These are phyloP conservation scores for Luffia ferchaultella DNA, from an alignment of 2,888 invertebrate species.

Conservation along the genomic window DNA sequence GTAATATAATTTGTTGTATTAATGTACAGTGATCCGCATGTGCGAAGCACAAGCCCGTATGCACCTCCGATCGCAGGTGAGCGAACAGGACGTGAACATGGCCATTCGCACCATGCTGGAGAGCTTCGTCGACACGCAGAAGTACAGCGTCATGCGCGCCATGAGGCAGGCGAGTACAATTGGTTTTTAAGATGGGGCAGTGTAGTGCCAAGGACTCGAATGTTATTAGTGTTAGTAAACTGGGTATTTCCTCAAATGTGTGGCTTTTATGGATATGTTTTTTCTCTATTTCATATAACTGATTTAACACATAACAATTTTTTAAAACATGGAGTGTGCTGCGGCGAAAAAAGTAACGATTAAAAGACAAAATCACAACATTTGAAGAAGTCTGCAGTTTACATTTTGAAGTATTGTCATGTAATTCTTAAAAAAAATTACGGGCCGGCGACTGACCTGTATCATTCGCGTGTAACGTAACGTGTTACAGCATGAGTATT, in stretches of 20 bases:
- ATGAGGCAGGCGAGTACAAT: conserved; percentile 81
- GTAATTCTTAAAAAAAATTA: too few species aligned
- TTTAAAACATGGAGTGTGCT: too few species aligned
- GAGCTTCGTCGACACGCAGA: conserved; percentile 98
- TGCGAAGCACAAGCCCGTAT: conserved; percentile 96
- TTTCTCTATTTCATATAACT: too few species aligned
- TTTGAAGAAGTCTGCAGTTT: too few species aligned
- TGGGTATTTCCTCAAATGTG: too few species aligned
- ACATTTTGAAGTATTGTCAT: too few species aligned
- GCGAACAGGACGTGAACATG: conserved; percentile 96
- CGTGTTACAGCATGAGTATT: background rate
- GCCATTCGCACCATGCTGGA: conserved; percentile 97
- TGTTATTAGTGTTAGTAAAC: too few species aligned
- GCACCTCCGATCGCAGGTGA: conserved; percentile 89
- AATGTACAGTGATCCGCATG: conserved; percentile 87
- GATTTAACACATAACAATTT: too few species aligned
- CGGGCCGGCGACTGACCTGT: background rate
- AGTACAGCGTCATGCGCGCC: conserved; percentile 95
- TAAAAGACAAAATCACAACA: too few species aligned
- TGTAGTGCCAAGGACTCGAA: background rate
- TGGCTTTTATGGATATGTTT: too few species aligned
- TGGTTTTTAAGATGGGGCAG: background rate
- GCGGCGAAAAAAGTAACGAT: too few species aligned
- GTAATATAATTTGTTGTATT: too few species aligned
- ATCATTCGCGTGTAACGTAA: conserved; percentile 2